These are phyloP conservation scores for Lydus trimaculatus DNA, from an alignment of 2,888 invertebrate species.

Conservation along the genomic window DNA sequence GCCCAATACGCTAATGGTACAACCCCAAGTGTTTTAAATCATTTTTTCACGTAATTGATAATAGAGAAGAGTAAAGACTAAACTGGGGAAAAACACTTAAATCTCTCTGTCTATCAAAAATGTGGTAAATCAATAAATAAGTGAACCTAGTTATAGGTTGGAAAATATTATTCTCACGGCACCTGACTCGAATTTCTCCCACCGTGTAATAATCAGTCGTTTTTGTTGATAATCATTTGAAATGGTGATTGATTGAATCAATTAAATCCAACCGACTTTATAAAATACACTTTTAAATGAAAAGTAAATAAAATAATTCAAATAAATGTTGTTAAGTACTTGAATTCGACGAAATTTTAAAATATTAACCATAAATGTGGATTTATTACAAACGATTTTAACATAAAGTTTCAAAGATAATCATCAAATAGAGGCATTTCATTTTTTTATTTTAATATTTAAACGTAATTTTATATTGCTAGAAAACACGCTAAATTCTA, in stretches of 20 bases:
- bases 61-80: too few relatives aligned
- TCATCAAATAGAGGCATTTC: not conserved
- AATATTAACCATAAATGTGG: not conserved
- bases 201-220: constrained; percentile 7
- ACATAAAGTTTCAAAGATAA: not conserved
- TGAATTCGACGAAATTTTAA: not conserved
- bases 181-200: constrained; percentile 28
- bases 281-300: not conserved
- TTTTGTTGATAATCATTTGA: constrained; percentile 16
- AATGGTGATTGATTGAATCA: constrained; percentile 26
- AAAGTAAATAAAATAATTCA: not conserved
- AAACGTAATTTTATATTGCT: too few relatives aligned
- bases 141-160: constrained; percentile 15
- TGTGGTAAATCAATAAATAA: not conserved
- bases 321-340: not conserved
- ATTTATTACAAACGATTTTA: too few relatives aligned
- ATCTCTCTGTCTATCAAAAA: too few relatives aligned
- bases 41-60: too few relatives aligned
- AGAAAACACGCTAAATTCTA: too few relatives aligned
- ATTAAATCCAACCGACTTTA: not conserved
- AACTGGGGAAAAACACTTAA: too few relatives aligned
- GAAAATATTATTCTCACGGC: constrained; percentile 31
- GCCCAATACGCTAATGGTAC: too few relatives aligned
- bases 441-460: too few relatives aligned
- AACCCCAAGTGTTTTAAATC: too few relatives aligned